A percentile compares a stretch with the other conserved stretches of the same genome.
phyloP scores from a whole-genome alignment of 2,797 vertebrate species.

The Garrulus glandarius region DNA sequence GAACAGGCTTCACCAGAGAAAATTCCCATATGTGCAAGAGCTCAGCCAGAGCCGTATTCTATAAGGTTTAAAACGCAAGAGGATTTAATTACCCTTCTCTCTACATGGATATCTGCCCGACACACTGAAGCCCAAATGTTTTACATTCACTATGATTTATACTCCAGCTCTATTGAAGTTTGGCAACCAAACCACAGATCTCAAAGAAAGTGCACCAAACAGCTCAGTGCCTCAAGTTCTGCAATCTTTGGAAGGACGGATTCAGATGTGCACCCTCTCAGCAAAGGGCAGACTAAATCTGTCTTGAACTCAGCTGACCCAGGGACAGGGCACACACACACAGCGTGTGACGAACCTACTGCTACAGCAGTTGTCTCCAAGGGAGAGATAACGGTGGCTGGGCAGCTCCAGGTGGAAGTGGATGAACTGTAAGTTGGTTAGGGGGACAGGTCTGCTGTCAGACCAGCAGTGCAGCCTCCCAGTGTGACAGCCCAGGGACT shows the following conservation, averaged over 20 bases:
- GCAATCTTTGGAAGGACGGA: background rate
- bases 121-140: constrained; percentile 35
- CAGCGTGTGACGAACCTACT: background rate
- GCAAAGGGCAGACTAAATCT: constrained; percentile 3
- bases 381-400: fast-evolving
- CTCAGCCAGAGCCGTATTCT: constrained; percentile 38
- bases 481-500: background rate
- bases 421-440: background rate
- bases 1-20: constrained; percentile 17
- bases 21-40: constrained; percentile 38
- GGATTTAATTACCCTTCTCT: constrained; percentile 57
- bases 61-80: constrained; percentile 39
- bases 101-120: constrained; percentile 27
- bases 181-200: constrained; percentile 14
- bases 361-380: background rate
- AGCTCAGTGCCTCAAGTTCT: background rate
- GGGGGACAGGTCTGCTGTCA: background rate
- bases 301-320: background rate
- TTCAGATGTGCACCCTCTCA: background rate
- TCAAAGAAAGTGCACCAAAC: constrained; percentile 11
- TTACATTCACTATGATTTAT: constrained; percentile 37
- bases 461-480: background rate
- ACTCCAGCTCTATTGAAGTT: constrained; percentile 2
- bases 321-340: background rate
- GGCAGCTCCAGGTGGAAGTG: background rate